Conservation (phyloP, 2,113 vertebrate genomes). For the Tragelaphus scriptus region DNA sequence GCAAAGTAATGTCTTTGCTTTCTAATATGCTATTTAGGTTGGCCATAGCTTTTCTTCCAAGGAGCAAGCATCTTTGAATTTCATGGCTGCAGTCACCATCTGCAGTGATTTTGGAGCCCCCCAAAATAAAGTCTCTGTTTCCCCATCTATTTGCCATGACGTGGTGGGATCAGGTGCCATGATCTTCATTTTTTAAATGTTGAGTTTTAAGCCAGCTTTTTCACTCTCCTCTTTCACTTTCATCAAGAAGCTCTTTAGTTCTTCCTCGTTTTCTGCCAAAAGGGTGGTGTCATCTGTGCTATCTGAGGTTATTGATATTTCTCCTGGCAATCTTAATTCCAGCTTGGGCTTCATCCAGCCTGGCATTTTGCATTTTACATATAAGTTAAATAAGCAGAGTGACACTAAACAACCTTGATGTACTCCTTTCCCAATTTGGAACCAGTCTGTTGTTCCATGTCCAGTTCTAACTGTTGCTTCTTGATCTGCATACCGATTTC, state of each 20-base stretch:
- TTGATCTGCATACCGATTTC: background rate
- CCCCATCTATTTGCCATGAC: background rate
- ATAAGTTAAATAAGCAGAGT: background rate
- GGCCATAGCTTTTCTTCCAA: background rate
- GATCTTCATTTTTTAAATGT: background rate
- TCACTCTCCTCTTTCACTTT: background rate
- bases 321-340: background rate
- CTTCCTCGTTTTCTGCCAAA: background rate
- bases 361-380: background rate
- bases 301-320: background rate
- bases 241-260: background rate
- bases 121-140: rapidly evolving
- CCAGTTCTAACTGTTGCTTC: background rate
- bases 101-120: background rate
- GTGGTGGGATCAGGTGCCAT: background rate
- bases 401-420: background rate
- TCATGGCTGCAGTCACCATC: background rate
- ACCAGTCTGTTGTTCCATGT: background rate
- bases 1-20: background rate
- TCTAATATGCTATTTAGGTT: background rate
- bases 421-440: background rate
- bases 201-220: background rate
- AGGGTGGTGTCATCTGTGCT: background rate
- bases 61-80: background rate
- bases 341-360: background rate